Conservation (phyloP, 2,888 invertebrate species). For the Choristoneura rosaceana region DNA sequence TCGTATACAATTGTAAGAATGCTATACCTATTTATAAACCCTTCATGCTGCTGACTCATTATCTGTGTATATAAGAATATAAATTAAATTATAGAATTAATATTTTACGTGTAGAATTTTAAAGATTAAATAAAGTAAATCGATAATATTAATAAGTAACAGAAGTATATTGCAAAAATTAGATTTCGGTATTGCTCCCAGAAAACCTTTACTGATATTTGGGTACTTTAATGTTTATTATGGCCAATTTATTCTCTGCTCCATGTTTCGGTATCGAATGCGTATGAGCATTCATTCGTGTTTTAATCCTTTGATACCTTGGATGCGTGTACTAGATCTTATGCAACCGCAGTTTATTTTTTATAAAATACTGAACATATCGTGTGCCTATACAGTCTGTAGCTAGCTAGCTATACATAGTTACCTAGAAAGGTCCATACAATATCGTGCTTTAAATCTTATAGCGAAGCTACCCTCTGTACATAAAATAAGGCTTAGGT, state of each 20-base stretch:
- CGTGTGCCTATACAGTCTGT: neutral
- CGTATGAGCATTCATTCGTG: neutral
- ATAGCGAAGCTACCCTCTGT: neutral
- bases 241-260: neutral
- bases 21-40: neutral
- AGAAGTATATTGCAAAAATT: neutral
- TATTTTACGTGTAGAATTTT: neutral
- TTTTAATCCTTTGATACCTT: neutral
- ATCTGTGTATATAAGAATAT: neutral
- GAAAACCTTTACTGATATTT: conserved; percentile 7
- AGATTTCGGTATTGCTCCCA: conserved; percentile 12
- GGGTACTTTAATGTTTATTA: neutral
- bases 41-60: neutral
- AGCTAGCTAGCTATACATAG: neutral
- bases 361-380: neutral
- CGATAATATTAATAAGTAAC: neutral
- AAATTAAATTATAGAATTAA: neutral
- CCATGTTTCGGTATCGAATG: neutral
- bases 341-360: neutral
- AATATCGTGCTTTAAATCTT: neutral
- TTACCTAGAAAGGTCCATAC: neutral
- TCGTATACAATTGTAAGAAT: no score
- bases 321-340: neutral
- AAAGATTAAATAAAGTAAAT: neutral
- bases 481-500: neutral